Conservation (phyloP, 2,113 vertebrate species). For the Mus musculus region DNA sequence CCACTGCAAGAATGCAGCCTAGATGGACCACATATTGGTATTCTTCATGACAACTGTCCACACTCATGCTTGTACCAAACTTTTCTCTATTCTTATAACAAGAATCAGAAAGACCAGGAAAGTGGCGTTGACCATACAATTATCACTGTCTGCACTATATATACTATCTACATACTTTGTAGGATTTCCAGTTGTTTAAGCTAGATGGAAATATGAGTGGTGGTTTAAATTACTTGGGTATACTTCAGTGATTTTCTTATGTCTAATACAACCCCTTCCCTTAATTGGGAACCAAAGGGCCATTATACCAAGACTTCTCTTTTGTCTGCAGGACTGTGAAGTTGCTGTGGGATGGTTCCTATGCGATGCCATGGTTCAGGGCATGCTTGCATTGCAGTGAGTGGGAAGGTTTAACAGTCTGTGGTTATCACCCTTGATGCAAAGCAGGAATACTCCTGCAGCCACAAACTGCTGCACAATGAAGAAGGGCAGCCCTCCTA, state of each 20-base stretch:
- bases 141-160: background rate
- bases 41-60: background rate
- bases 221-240: background rate
- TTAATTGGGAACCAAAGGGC: background rate
- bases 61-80: background rate
- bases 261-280: background rate
- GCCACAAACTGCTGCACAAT: background rate
- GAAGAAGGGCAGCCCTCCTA: background rate
- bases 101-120: background rate
- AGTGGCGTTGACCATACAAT: background rate
- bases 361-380: accelerated
- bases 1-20: background rate
- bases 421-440: background rate
- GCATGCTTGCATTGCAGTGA: background rate
- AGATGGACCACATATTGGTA: background rate
- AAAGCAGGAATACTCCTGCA: background rate
- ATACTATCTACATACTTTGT: no score
- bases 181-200: background rate
- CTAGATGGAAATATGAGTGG: background rate
- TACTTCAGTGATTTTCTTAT: background rate
- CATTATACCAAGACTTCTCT: background rate
- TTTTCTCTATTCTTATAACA: background rate
- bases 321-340: accelerated
- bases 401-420: no score
- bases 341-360: background rate